phyloP scores from a whole-genome alignment of 1,140 invertebrate species.

The Thaumatotibia leucotreta region DNA sequence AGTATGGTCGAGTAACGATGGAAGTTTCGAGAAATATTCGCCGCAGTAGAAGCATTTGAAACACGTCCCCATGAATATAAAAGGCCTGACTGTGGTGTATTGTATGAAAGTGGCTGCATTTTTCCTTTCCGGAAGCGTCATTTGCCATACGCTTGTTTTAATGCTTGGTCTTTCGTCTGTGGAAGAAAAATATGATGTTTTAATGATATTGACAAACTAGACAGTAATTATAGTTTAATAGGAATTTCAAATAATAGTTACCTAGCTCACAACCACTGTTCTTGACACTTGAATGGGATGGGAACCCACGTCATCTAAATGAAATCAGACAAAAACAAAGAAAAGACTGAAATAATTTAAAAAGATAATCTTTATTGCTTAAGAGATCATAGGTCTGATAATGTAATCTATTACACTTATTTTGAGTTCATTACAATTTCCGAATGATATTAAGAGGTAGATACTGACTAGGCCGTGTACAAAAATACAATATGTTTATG shows the following conservation, averaged over 20 bases:
- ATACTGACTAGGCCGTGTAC: not conserved
- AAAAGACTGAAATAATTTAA: not conserved
- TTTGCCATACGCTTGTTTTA: constrained; percentile 27
- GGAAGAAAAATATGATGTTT: constrained; percentile 19
- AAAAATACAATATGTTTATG: not conserved
- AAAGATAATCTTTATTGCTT: not conserved
- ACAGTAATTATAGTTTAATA: not conserved
- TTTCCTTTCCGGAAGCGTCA: constrained; percentile 32
- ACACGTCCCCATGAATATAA: constrained; percentile 9
- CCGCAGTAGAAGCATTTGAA: constrained; percentile 8
- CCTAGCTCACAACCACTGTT: not conserved
- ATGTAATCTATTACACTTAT: too few species aligned
- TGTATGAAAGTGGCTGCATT: constrained; percentile 43
- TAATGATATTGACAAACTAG: not conserved
- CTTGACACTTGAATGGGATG: too few species aligned
- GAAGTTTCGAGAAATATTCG: not conserved
- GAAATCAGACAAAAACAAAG: not conserved
- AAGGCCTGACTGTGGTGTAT: constrained; percentile 31
- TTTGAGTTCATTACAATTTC: not conserved
- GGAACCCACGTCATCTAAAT: not conserved
- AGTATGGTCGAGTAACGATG: not conserved
- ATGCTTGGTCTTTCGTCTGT: constrained; percentile 20
- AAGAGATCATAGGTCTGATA: not conserved
- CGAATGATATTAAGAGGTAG: not conserved
- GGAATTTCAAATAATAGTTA: not conserved